Base-by-base conservation (phyloP, 2,113 vertebrate species). In the Isurus oxyrinchus region DNA sequence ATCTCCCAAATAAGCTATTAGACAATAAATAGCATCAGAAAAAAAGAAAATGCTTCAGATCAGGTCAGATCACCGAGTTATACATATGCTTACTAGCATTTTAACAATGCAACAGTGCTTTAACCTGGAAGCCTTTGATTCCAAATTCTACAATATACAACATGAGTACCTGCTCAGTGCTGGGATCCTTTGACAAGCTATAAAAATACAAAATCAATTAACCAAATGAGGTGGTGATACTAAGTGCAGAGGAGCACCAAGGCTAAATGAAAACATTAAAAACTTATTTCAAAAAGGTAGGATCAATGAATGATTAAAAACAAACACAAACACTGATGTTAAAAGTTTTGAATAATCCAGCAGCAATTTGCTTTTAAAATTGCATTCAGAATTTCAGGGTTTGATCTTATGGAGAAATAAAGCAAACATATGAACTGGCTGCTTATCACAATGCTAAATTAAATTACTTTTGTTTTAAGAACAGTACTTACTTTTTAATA, bases 401-500 rank as follows among this genome's bases (percentile, higher is more conserved):
- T 91, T 40, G 40, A 81, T 11, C 23, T 13, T 3, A 53, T 27
- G 14, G 27, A 35, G 57, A 93, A 93, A 27, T 57, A 31, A 90
- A 90, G 25, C 21, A 88, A 57, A 90, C 31, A 90, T 14, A 61
- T 57, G 61, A 57, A 61, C 57, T 66, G 59, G 35, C 19, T 96
- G 13, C 61, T 27, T 94, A 96, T 72, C 86, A 96, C 35, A 96
- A 27, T 57, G 61, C 95, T 67, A 44, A 96, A 27, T 96, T n/a
- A 94, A 55, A 96, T 96, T 96, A 96, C 96, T 96, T 59, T 31
- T 19, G 16, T 1, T 21, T 79, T 86, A 97, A 94, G 96, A 87
- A 10, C 61, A 93, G 96, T 88, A 97, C 99, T 99, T 98, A 99
- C 99, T 99, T 99, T 97, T 99, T 99, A 97, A 99, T 99, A 98